Conservation (phyloP, 1,140 invertebrate genomes). For the Ceratina calcarata region DNA sequence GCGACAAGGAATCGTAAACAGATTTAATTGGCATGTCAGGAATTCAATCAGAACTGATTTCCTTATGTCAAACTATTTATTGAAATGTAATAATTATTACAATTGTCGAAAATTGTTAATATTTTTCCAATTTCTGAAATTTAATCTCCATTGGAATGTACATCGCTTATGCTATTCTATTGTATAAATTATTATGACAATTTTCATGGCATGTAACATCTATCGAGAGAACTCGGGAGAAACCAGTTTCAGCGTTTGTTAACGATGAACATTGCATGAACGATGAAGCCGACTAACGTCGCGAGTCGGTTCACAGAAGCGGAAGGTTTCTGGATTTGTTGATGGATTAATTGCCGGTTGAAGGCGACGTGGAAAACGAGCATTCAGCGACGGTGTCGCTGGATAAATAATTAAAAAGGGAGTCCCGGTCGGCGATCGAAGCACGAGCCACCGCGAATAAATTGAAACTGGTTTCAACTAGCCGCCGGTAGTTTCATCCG, state of each 20-base stretch:
- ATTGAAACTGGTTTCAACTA: slow-evolving; percentile 76
- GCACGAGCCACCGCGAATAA: slow-evolving; percentile 47
- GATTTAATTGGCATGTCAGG: background rate
- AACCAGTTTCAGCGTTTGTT: no score
- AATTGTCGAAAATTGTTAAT: background rate
- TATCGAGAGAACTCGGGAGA: no score
- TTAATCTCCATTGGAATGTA: background rate
- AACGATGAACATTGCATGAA: no score
- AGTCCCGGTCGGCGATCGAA: slow-evolving; percentile 46
- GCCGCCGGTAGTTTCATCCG: slow-evolving; percentile 62
- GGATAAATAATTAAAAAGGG: slow-evolving; percentile 64
- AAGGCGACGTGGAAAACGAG: slow-evolving; percentile 4
- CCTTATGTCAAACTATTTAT: no score
- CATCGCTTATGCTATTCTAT: no score
- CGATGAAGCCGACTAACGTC: no score
- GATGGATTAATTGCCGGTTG: slow-evolving; percentile 61
- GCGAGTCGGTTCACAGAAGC: no score
- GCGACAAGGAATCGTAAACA: slow-evolving; percentile 11
- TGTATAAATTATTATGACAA: background rate
- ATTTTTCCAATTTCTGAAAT: no score
- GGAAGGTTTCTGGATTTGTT: slow-evolving; percentile 23
- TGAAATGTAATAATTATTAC: no score
- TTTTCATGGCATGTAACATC: no score
- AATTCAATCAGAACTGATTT: background rate
- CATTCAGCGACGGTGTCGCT: slow-evolving; percentile 30